Evolutionary conservation across 30 jellyfish, hydroid and myxozoan genomes (phyloP).

Genomic region (Turritopsis rubra): DNA sequence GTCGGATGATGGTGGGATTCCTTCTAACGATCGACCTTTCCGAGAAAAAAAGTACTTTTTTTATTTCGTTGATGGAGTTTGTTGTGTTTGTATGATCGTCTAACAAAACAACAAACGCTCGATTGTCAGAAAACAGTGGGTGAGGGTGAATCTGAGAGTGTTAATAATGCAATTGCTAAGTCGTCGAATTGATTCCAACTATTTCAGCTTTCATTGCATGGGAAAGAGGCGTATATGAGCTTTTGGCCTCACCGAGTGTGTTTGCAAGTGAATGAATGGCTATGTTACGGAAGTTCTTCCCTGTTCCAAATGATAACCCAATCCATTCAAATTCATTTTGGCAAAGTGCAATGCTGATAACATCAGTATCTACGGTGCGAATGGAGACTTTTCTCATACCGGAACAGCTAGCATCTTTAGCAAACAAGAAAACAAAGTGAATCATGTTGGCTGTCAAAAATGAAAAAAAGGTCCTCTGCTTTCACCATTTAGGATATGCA

Average conservation of each 20-base stretch:
- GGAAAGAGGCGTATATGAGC: not conserved
- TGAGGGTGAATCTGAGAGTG: not conserved
- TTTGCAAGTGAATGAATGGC: not conserved
- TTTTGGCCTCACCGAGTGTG: not conserved
- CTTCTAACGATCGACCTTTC: not conserved
- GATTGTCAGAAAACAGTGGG: not conserved
- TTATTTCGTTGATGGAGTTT: not conserved
- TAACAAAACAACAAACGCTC: not conserved
- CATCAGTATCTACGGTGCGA: constrained; percentile 35
- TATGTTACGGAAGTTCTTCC: not conserved
- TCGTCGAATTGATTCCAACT: not conserved
- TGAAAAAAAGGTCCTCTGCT: too few species aligned
- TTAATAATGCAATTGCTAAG: not conserved
- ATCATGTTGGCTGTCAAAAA: not conserved
- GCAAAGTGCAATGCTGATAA: not conserved
- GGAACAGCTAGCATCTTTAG: constrained; percentile 1
- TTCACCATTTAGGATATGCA: too few species aligned
- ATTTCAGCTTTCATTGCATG: not conserved
- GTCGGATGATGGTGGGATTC: not conserved
- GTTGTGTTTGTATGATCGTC: not conserved
- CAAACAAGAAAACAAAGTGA: constrained; percentile 33
- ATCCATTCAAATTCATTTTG: not conserved
- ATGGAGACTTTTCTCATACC: constrained; percentile 24
- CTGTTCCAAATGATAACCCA: not conserved
- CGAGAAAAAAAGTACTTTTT: not conserved